Base-by-base conservation (phyloP, 2,888 invertebrate species). In the Eudemis profundana region DNA sequence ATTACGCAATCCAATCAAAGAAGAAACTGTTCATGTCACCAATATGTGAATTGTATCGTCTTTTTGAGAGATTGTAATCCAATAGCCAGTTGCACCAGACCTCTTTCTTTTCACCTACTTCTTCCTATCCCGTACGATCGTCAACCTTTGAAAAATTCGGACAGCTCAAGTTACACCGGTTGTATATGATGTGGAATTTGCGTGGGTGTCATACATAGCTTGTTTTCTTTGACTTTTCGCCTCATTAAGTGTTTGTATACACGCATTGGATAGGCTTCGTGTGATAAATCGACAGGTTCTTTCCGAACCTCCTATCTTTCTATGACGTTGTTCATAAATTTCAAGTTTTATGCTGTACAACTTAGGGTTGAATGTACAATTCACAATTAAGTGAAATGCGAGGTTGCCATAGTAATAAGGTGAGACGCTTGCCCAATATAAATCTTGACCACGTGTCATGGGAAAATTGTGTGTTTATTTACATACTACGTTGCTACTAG, bases 231-330 rank as follows among this genome's bases (percentile, higher is more conserved):
- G 84, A 84, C 74, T 86, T 88, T 88, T 85, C 83, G 83, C 82
- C 81, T 87, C 85, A 89, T 89, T 85, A 85, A 85, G 84, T 86
- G 84, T 87, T 86, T 86, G 85, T 87, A 82, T 79, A 86, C 85
- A 84, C 79, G 82, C 81, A 82, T 82, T 82, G 82, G 82, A 86
- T 82, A 78, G 81, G 80, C 78, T 78, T 74, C 78, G 74, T 74
- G 78, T 79, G 82, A 87, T 87, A 86, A 85, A 17, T 10, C 15
- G 4, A 33, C 1, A 3, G 10, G 12, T 15, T 10, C 17, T 4
- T 8, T 50, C 29, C 21, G 12, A 46, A 33, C 10, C 33, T 17
- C 5, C 7, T 33, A 33, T n/a, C 19, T 19, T 12, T 5, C 19
- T 4, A n/a, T 10, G n/a, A n/a, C 12, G 46, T 21, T 50, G 14